Base-by-base conservation (phyloP, 2,113 vertebrate genomes). In the Procavia capensis region DNA sequence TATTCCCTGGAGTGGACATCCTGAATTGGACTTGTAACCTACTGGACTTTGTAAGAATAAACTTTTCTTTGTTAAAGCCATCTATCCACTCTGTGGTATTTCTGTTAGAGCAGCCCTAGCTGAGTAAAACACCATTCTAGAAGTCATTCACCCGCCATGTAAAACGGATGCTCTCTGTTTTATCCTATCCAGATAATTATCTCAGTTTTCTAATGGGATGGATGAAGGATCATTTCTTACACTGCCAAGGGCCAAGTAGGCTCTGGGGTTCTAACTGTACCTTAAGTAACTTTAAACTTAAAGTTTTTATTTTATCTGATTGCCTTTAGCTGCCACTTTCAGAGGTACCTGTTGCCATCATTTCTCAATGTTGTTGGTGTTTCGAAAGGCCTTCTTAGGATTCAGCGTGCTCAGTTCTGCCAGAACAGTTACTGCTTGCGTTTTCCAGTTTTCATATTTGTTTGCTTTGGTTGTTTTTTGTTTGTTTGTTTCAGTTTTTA, bases 121-220 rank as follows among this genome's bases (percentile, higher is more conserved):
- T n/a, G n/a, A n/a, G n/a, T n/a, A n/a, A n/a, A n/a, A n/a, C 13
- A 45, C 3, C 13, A 1, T 20, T 31, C 4, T 43, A 3, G 36
- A n/a, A 5, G 39, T 27, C 63, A 29, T n/a, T 45, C 6, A 19
- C 27, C 70, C 39, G 5, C 63, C 66, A n/a, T 78, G 27, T 74
- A 47, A 74, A 64, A 74, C 2, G 74, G 27, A 74, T 16, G 17
- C 7, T 31, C 0, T 76, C 45, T 84, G 31, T 27, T 64, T 84
- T 41, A 43, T 19, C 3, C 10, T n/a, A 2, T 36, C 47, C 24
- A 36, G 22, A 64, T 70, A 54, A 72, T 54, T 75, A 63, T 68
- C 72, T 82, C 45, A 50, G 8, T 72, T 2, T 50, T 39, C 39
- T 74, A 0, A 36, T 41, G 6, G 31, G 11, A 64, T 63, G 16